These are phyloP conservation scores for Bombyx huttoni DNA, from an alignment of 2,888 invertebrate species.

Conservation along the genomic window DNA sequence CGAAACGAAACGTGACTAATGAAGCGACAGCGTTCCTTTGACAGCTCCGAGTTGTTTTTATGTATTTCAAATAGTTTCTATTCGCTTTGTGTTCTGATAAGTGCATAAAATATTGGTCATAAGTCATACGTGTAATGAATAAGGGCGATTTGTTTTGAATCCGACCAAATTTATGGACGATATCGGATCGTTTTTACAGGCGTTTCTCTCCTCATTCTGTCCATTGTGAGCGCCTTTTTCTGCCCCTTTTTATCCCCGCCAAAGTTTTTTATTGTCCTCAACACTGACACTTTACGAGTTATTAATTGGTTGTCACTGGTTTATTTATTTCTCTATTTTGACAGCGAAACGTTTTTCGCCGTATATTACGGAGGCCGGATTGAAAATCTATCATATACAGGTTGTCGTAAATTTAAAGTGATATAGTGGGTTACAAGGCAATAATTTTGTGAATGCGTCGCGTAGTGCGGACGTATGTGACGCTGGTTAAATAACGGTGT, in stretches of 20 bases:
- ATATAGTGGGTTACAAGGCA: constrained; percentile 68
- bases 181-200: constrained; percentile 60
- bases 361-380: constrained; percentile 62
- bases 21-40: constrained; percentile 42
- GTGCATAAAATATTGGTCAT: constrained; percentile 58
- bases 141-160: constrained; percentile 73
- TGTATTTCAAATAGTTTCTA: constrained; percentile 28
- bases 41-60: constrained; percentile 36
- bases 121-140: constrained; percentile 72
- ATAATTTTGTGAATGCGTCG: constrained; percentile 63
- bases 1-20: constrained; percentile 55
- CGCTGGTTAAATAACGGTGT: constrained; percentile 64
- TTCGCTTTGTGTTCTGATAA: constrained; percentile 52
- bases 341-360: constrained; percentile 60
- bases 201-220: constrained; percentile 59
- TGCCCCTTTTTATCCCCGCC: constrained; percentile 51
- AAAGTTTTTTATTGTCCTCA: constrained; percentile 59
- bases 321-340: constrained; percentile 73
- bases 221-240: constrained; percentile 66
- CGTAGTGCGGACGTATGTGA: constrained; percentile 67
- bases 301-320: constrained; percentile 71
- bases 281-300: constrained; percentile 71
- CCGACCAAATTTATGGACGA: constrained; percentile 67
- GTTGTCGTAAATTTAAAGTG: constrained; percentile 68
- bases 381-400: constrained; percentile 74